Conservation (phyloP, 2,113 vertebrate genomes). For the Limanda limanda region DNA sequence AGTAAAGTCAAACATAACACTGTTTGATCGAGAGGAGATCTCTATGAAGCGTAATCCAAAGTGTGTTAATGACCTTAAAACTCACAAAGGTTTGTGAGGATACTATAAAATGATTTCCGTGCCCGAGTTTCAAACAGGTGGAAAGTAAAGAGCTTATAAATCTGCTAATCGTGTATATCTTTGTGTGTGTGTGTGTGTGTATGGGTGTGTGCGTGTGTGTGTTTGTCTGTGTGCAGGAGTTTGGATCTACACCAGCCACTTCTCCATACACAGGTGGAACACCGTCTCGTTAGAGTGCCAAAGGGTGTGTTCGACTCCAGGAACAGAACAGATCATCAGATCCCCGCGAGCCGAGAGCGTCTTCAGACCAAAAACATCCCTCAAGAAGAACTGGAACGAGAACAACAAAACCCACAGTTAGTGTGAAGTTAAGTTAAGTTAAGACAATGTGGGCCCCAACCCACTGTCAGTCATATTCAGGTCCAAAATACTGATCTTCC, state of each 20-base stretch:
- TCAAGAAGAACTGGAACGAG: slow-evolving; percentile 79
- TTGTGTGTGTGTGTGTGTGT: not conserved
- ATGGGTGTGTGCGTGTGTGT: not conserved
- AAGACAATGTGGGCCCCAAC: too few relatives aligned
- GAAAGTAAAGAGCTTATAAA: slow-evolving; percentile 4
- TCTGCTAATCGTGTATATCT: not conserved
- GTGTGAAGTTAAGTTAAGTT: too few relatives aligned
- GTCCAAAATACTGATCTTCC: too few relatives aligned
- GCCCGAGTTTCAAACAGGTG: slow-evolving; percentile 5
- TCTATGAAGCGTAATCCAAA: not conserved
- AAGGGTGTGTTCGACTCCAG: slow-evolving; percentile 83
- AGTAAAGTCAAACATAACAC: not conserved
- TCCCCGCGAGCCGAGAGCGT: slow-evolving; percentile 86
- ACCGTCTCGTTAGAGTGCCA: slow-evolving; percentile 92
- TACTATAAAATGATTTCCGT: not conserved
- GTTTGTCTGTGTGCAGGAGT: not conserved
- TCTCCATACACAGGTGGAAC: slow-evolving; percentile 86
- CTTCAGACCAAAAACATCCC: slow-evolving; percentile 88
- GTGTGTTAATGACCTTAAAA: not conserved
- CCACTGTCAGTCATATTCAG: too few relatives aligned
- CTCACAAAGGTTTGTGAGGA: not conserved
- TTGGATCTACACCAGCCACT: slow-evolving; percentile 84
- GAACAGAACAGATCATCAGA: slow-evolving; percentile 82
- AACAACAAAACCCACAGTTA: not conserved
- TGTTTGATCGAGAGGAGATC: not conserved